Evolutionary conservation across 1,140 invertebrate species (phyloP), one percentile per base, ranked within the genome.

Genomic region (Riptortus pedestris): DNA sequence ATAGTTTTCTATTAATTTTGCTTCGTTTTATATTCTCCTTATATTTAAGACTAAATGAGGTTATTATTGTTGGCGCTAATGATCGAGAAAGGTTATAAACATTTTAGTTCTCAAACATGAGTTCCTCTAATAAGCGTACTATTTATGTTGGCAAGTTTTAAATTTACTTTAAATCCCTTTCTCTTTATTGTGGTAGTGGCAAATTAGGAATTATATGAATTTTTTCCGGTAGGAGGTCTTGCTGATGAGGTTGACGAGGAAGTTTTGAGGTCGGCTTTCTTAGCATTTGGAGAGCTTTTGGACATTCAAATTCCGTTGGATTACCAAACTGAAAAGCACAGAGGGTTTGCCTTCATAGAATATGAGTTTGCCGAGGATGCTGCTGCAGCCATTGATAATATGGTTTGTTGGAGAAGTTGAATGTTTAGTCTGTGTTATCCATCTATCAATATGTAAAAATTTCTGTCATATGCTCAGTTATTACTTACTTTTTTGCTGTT

Each of bases 191-290:
- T n/a, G n/a, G n/a, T n/a, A n/a, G n/a, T n/a, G n/a, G n/a, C n/a
- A n/a, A n/a, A n/a, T n/a, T 48, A 29, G 20, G 18, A 27, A 45
- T 52, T 20, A 27, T 12, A 52, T 58, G 43, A 12, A 63, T 62
- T 14, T 43, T 55, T 47, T 60, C 31, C 33, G 66, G 12, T 59
- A 83, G 89, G 96, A 67, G 96, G 96, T 7, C 79, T 99, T 68
- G 90, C 94, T 0, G 96, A 98, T 72, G 96, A 99, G 80, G 95
- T 98, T 0, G 93, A 95, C 71, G 93, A 98, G 70, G 94, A 98
- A 77, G 83, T 96, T 65, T 77, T 99, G 2, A 89, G 93, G 74
- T 91, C 93, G 66, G 96, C 95, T 0, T 99, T 99, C 73, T 92
- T 98, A 69, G 93, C 96, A 16, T 99, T 99, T 78, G 96, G 96